Evolutionary conservation across 2,113 vertebrate species (phyloP).

Genomic region (Sialia sialis): DNA sequence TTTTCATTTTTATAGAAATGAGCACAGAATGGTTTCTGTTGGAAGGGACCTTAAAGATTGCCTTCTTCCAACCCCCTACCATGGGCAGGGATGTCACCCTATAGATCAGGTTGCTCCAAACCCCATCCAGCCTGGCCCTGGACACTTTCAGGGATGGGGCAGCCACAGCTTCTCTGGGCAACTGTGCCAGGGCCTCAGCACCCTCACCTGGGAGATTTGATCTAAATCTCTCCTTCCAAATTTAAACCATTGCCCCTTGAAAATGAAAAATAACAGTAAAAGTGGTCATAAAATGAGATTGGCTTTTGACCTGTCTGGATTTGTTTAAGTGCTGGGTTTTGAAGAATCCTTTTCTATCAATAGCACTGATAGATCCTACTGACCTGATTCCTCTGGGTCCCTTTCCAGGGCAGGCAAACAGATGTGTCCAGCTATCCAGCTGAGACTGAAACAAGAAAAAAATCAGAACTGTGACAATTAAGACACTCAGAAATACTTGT

Average conservation of each 20-base stretch:
- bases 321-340: neutral
- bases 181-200: rapidly evolving
- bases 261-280: neutral
- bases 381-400: neutral
- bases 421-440: neutral
- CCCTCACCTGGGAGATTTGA: no score
- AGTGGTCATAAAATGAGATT: neutral
- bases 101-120: neutral
- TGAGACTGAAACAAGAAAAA: neutral
- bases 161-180: neutral
- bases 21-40: neutral
- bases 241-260: neutral
- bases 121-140: neutral
- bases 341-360: neutral
- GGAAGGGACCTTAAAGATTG: neutral
- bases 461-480: neutral
- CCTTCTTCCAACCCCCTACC: neutral
- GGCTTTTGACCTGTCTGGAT: neutral
- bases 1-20: neutral
- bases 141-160: neutral
- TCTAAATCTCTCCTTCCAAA: neutral
- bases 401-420: neutral
- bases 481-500: neutral
- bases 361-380: neutral
- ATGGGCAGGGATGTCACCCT: neutral